Percentiles rank a stretch among this genome's conserved stretches.
phyloP scores from a whole-genome alignment of 1,140 invertebrate species.

The Homarus americanus region DNA sequence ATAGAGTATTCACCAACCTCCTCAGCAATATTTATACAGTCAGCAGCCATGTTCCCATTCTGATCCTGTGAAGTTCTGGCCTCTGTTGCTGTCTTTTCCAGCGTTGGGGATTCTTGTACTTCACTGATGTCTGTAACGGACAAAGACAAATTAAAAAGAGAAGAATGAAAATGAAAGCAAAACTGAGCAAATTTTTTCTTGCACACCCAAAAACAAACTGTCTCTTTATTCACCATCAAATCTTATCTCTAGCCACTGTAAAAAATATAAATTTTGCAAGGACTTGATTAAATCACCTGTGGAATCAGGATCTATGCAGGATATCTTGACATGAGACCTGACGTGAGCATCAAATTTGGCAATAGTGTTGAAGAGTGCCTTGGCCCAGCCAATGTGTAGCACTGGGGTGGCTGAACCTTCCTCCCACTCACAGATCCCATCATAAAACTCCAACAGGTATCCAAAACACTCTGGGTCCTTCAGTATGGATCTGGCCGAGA shows the following conservation, averaged over 20 bases:
- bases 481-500: conserved; percentile 66
- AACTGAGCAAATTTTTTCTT: no score
- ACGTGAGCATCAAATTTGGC: conserved; percentile 95
- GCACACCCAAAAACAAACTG: no score
- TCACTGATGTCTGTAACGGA: conserved; percentile 33
- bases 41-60: conserved; percentile 70
- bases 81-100: conserved; percentile 34
- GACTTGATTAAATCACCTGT: conserved; percentile 80
- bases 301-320: conserved; percentile 76
- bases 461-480: conserved; percentile 93
- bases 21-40: conserved; percentile 45
- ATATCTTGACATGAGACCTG: conserved; percentile 87
- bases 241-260: no score
- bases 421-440: conserved; percentile 98
- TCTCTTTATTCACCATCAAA: no score
- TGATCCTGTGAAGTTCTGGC: conserved; percentile 66
- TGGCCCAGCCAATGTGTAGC: conserved; percentile 97
- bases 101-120: conserved; percentile 1
- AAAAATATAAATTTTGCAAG: no score
- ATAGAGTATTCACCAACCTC: conserved; percentile 40
- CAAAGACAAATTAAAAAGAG: not conserved
- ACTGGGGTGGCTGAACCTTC: conserved; percentile 96
- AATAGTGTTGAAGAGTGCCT: conserved; percentile 94
- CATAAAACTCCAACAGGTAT: conserved; percentile 93
- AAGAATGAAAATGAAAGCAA: no score